A percentile compares a stretch with the other conserved stretches of the same genome.
Evolutionary conservation across 2,888 invertebrate species (phyloP).

Genomic region (Sphinx pinastri): DNA sequence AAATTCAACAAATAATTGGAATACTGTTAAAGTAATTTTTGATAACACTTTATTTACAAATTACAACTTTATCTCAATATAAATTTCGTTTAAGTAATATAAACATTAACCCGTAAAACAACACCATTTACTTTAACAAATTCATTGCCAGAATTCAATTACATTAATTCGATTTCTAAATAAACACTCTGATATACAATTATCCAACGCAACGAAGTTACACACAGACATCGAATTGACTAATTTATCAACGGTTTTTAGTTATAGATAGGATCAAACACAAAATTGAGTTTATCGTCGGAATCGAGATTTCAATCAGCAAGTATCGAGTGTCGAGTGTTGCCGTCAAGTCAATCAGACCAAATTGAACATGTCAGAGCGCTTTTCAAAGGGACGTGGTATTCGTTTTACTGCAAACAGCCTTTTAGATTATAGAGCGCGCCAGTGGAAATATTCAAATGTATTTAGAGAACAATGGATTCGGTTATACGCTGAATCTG

Average conservation of each 20-base stretch:
- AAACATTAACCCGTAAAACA: too few relatives aligned
- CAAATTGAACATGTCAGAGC: slow-evolving; percentile 67
- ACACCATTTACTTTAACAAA: not conserved
- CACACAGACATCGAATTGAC: slow-evolving; percentile 7
- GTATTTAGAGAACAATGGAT: slow-evolving; percentile 30
- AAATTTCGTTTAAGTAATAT: too few relatives aligned
- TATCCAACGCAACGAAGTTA: slow-evolving; percentile 14
- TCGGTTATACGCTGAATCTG: not conserved
- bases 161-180: not conserved
- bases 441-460: slow-evolving; percentile 7
- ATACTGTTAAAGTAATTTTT: too few relatives aligned
- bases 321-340: slow-evolving; percentile 61
- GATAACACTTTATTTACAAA: too few relatives aligned
- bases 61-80: too few relatives aligned
- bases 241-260: slow-evolving; percentile 18
- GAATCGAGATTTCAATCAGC: slow-evolving; percentile 69
- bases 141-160: not conserved
- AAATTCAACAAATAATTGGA: not conserved
- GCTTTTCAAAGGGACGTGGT: slow-evolving; percentile 52
- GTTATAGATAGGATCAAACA: slow-evolving; percentile 43
- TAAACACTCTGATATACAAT: slow-evolving; percentile 1
- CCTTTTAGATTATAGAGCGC: slow-evolving; percentile 28
- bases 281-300: slow-evolving; percentile 66
- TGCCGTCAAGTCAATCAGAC: slow-evolving; percentile 69
- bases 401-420: slow-evolving; percentile 31